phyloP scores from a whole-genome alignment of 2,888 invertebrate species.

The Acrocyrtus sp. region DNA sequence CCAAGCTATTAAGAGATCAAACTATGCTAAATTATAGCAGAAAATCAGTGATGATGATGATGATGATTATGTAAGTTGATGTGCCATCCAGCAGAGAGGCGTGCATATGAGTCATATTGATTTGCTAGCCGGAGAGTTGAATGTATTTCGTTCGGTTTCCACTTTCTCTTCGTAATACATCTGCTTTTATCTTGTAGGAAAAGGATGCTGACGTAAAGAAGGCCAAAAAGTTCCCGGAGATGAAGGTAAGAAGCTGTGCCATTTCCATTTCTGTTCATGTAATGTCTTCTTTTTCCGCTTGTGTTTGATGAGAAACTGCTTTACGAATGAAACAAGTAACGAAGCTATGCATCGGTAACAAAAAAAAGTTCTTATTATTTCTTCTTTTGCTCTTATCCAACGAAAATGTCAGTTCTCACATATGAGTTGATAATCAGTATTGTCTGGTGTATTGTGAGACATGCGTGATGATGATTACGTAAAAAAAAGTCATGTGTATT shows the following conservation, averaged over 20 bases:
- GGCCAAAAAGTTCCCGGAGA: conserved; percentile 70
- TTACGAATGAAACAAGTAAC: no score
- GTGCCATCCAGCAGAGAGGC: no score
- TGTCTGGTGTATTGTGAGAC: no score
- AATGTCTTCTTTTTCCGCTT: neutral
- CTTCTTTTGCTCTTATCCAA: no score
- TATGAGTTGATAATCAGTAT: no score
- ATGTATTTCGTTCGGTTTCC: neutral
- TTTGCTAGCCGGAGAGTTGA: neutral
- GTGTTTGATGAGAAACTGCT: conserved; percentile 5
- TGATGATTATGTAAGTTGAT: neutral
- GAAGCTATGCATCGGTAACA: conserved; percentile 16
- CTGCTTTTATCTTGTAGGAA: conserved; percentile 70
- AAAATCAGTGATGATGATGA: neutral
- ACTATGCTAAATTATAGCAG: neutral
- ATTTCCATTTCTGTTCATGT: conserved; percentile 15
- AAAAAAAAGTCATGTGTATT: no score
- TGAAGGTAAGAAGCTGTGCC: conserved; percentile 56
- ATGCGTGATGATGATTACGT: no score
- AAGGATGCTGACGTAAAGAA: conserved; percentile 81
- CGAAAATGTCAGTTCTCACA: no score
- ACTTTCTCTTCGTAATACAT: neutral
- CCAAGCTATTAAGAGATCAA: no score
- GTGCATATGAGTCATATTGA: neutral
- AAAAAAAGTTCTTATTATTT: neutral